phyloP scores from a whole-genome alignment of 2,113 vertebrate species.

The Oreochromis aureus region DNA sequence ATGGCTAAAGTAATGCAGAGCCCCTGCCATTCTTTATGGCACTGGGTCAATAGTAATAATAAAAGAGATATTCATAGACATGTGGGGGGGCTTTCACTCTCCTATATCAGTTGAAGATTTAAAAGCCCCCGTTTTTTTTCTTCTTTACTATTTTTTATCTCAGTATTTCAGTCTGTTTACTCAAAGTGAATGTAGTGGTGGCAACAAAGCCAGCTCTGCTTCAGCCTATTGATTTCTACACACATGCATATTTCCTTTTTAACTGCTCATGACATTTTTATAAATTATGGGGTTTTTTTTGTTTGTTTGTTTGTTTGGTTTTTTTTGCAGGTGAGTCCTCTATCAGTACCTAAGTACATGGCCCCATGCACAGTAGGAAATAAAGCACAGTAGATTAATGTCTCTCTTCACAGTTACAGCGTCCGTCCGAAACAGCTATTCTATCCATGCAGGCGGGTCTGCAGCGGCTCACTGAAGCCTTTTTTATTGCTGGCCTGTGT shows the following conservation, averaged over 20 bases:
- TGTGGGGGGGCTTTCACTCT: conserved; percentile 30
- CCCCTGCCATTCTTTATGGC: conserved; percentile 56
- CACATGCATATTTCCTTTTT: conserved; percentile 2
- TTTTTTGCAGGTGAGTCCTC: neutral
- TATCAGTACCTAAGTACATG: neutral
- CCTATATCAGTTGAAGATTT: conserved; percentile 64
- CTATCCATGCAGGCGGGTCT: neutral
- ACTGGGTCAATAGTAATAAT: conserved; percentile 70
- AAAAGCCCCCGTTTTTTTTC: conserved; percentile 43
- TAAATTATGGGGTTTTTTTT: accelerated
- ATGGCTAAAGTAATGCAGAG: conserved; percentile 56
- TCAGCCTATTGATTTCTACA: conserved; percentile 1
- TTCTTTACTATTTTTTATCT: neutral
- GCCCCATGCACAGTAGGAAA: neutral
- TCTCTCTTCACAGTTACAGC: neutral
- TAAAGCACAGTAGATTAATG: neutral
- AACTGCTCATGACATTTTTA: neutral
- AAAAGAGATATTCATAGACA: conserved; percentile 73
- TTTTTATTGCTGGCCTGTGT: conserved; percentile 63
- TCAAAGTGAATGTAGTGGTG: conserved; percentile 23
- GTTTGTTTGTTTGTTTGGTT: neutral
- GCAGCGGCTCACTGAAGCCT: conserved; percentile 38
- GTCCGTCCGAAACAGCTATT: neutral
- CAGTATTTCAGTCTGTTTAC: conserved; percentile 49
- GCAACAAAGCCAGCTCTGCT: conserved; percentile 48